Percentiles rank a stretch among this genome's conserved stretches.
Conservation (phyloP, 2,888 invertebrate genomes). For the Alviniconcha strummeri region DNA sequence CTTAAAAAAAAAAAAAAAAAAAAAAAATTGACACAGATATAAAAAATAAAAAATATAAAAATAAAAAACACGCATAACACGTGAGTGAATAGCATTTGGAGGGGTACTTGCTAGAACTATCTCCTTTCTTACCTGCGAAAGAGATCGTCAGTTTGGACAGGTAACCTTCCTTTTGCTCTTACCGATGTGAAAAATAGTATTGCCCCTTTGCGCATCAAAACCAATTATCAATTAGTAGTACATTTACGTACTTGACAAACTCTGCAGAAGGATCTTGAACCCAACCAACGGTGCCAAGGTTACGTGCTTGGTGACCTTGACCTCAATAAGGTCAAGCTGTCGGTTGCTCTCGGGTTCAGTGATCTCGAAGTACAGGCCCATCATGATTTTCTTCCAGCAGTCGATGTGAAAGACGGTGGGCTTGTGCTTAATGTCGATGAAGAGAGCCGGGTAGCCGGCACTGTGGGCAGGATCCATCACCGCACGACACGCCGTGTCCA, state of each 20-base stretch:
- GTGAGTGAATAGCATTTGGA: no score
- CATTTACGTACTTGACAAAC: conserved; percentile 29
- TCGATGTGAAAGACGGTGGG: conserved; percentile 31
- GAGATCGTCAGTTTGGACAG: no score
- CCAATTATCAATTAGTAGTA: no score
- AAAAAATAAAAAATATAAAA: not conserved
- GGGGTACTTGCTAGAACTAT: no score
- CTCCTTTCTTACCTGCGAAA: no score
- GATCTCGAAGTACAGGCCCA: conserved; percentile 36
- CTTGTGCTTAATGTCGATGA: conserved; percentile 27
- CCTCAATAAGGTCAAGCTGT: conserved; percentile 36
- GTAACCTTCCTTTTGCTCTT: no score
- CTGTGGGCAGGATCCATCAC: conserved; percentile 12
- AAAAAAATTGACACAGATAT: not conserved
- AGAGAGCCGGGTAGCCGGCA: conserved; percentile 33
- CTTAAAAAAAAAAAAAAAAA: not conserved
- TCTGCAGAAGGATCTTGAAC: conserved; percentile 31
- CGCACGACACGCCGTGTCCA: conserved; percentile 32
- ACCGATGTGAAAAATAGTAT: no score
- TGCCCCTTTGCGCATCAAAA: no score
- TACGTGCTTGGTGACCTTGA: conserved; percentile 36
- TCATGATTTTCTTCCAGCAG: conserved; percentile 33
- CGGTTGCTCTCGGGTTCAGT: conserved; percentile 39
- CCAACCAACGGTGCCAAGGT: conserved; percentile 29
- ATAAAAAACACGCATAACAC: no score